A percentile compares a stretch with the other conserved stretches of the same genome.
These are phyloP conservation scores for Amblyopsis rosae DNA, from an alignment of 2,113 vertebrate genomes.

Conservation along the genomic window DNA sequence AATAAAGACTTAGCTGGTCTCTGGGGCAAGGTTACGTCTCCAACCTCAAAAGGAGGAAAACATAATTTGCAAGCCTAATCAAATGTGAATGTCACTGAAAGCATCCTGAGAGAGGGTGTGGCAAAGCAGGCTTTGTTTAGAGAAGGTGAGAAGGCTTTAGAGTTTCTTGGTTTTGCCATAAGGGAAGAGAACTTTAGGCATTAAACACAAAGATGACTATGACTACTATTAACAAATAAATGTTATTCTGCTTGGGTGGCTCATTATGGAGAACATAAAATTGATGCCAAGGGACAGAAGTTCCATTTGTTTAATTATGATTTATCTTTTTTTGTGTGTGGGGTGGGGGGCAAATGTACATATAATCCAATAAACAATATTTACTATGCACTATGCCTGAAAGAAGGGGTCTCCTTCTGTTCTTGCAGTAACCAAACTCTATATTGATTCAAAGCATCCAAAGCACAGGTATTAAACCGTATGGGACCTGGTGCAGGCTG, in stretches of 20 bases:
- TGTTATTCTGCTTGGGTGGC: constrained; percentile 41
- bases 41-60: constrained; percentile 54
- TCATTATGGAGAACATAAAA: constrained; percentile 38
- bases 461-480: too few species aligned
- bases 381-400: too few species aligned
- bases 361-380: too few species aligned
- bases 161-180: constrained; percentile 35
- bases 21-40: constrained; percentile 51
- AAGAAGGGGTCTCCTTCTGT: too few species aligned
- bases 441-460: too few species aligned
- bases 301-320: too few species aligned
- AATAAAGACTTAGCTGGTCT: constrained; percentile 63
- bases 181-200: constrained; percentile 12
- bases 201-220: constrained; percentile 50
- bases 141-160: constrained; percentile 34
- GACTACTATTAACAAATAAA: constrained; percentile 62
- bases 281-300: constrained; percentile 33
- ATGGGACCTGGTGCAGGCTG: too few species aligned
- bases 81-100: constrained; percentile 59
- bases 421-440: too few species aligned
- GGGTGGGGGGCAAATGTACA: too few species aligned
- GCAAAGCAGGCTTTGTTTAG: constrained; percentile 32
- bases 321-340: too few species aligned
- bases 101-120: constrained; percentile 20
- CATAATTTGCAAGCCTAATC: constrained; percentile 69